Conservation (phyloP, 2,113 vertebrate species). For the Dasypus novemcinctus region DNA sequence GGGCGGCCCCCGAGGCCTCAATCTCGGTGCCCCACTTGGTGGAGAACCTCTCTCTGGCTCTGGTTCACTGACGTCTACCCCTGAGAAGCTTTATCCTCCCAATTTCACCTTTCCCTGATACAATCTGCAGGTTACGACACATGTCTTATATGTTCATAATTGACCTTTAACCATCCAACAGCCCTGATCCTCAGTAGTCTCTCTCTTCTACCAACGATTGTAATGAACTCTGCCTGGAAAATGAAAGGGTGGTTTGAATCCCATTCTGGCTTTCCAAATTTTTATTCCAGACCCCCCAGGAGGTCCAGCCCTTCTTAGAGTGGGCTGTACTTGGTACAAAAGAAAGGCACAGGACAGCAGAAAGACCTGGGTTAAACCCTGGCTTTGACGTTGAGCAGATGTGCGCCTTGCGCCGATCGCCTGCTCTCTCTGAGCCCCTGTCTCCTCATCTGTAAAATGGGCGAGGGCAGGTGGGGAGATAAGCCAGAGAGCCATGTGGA, state of each 20-base stretch:
- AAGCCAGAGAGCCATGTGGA: background rate
- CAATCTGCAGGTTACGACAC: background rate
- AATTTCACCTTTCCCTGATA: background rate
- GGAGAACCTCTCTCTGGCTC: background rate
- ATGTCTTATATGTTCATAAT: background rate
- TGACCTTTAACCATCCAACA: background rate
- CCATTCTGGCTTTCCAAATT: background rate
- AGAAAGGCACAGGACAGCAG: background rate
- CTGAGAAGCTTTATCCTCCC: background rate
- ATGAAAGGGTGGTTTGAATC: background rate
- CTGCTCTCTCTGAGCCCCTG: background rate
- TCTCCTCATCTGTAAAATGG: background rate
- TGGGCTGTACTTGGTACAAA: background rate
- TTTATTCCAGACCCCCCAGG: background rate
- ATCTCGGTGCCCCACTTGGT: rapidly evolving
- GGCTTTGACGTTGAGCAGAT: background rate
- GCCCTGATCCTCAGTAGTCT: background rate
- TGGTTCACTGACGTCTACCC: background rate
- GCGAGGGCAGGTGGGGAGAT: background rate
- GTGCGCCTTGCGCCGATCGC: background rate
- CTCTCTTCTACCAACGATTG: background rate
- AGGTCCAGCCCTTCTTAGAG: background rate
- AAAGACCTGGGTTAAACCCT: background rate
- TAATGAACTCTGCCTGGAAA: background rate
- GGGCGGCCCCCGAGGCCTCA: rapidly evolving